Evolutionary conservation across 2,888 invertebrate species (phyloP), one percentile per base, ranked within the genome.

Genomic region (Lasioglossum morio): DNA sequence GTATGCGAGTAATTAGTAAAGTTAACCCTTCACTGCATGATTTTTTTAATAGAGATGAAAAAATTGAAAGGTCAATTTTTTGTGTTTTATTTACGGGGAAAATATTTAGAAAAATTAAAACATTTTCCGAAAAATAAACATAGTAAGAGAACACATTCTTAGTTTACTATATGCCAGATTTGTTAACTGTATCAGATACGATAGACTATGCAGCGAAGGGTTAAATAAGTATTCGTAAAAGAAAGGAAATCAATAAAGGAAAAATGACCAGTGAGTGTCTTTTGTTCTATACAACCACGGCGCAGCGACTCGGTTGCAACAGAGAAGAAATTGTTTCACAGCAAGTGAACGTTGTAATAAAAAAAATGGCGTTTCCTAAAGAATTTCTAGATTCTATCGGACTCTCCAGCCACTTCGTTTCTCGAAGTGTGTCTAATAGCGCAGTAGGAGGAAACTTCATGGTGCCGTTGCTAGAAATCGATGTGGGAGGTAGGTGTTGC

Each of bases 401-500:
- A 23, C 66, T 34, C 37, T 37, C 23, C 30, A 69, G 34, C 69
- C 23, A 69, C 30, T 69, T 23, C 69, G 30, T 69, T 69, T 69
- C 69, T 69, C 37, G 37, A 34, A 37, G 34, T 69, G 23, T 69
- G 19, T 34, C 19, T 37, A 37, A 37, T 8, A 10, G 10, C 3
- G 19, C 34, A 4, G 19, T 37, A 23, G 23, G 69, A 69, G 19
- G 23, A 37, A 69, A 69, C 69, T 69, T 69, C 37, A 69, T 69
- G 69, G n/a, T 23, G 37, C 4, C 37, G 69, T 69, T 69, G 60
- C 40, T 72, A 7, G 30, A 34, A 40, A 75, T 81, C 79, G 66
- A 73, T 69, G 82, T 34, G 82, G 79, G 79, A 46, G 82, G 73
- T 57, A 46, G 46, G n/a, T 37, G 53, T 74, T 16, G 60, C 43